phyloP scores from a whole-genome alignment of 1,140 invertebrate species.

The Cotesia glomerata region DNA sequence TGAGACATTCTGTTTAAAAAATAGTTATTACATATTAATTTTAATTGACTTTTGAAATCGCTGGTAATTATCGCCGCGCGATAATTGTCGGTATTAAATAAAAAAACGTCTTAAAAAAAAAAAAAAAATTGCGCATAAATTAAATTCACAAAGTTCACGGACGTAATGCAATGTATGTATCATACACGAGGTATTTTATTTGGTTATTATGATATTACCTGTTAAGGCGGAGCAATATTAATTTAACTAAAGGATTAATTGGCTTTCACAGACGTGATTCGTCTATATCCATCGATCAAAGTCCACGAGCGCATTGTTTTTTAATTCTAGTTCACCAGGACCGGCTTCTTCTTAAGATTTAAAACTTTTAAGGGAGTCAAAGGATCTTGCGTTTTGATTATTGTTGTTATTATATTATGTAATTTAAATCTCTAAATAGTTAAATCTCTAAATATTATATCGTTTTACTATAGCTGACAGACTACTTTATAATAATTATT shows the following conservation, averaged over 20 bases:
- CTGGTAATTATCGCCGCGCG: too few species aligned
- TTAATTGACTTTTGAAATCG: too few species aligned
- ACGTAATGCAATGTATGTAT: neutral
- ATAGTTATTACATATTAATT: too few species aligned
- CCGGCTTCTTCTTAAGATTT: neutral
- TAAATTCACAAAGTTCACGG: neutral
- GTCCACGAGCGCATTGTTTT: conserved; percentile 21
- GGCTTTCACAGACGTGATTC: conserved; percentile 21
- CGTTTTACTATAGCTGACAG: conserved; percentile 12
- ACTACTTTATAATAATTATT: conserved; percentile 16
- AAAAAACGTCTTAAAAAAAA: neutral
- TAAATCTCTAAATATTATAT: conserved; percentile 3
- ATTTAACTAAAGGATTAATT: conserved; percentile 20
- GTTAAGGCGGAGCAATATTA: neutral
- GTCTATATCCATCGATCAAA: conserved; percentile 32
- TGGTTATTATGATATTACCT: neutral
- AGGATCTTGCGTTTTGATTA: neutral
- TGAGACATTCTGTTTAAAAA: too few species aligned
- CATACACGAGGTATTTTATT: too few species aligned
- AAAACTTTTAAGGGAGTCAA: neutral
- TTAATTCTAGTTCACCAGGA: neutral
- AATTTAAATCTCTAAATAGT: conserved; percentile 6
- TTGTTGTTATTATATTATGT: neutral
- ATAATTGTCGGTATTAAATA: neutral
- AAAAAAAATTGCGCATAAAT: neutral